Base-by-base conservation (phyloP, 2,797 vertebrate species). In the Acomys russatus region DNA sequence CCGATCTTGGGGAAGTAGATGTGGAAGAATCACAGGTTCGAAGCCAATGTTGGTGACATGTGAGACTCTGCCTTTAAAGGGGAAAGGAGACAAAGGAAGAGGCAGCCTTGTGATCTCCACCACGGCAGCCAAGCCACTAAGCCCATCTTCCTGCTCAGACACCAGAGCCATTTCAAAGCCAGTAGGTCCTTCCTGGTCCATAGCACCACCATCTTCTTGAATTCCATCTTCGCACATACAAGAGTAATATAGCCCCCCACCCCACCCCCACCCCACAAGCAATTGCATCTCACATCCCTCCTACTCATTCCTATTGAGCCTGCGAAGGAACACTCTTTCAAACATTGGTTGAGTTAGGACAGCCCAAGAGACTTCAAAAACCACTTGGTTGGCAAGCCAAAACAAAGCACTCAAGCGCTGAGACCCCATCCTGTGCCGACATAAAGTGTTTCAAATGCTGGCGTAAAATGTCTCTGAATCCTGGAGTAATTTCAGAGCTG, bases 361-460 rank as follows among this genome's bases (percentile, higher is more conserved):
- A 90, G n/a, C 20, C 63, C 74, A 95, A 66, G 11, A 8, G 10
- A 95, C 94, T 73, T 49, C 54, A 71, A 95, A 96, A 95, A 23
- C 56, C 56, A 54, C 85, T 87, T 76, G 51, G 56, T 17, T 85
- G 64, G 35, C 38, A 92, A 88, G 95, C 87, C 85, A 76, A 88
- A 90, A 90, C 70, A 74, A 96, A 93, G 54, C 68, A 76, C 79
- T 33, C 93, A 90, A 97, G 68, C 86, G 11, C 20, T 11, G 33
- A 95, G 90, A 88, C 22, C 22, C 35, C 9, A 49, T 4, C 59
- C 30, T 11, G 7, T 44, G 18, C 61, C 76, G 9, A 5, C 38
- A 20, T 14, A 63, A 49, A 90, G 70, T 87, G 28, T 79, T 77
- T 92, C 77, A 51, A 51, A 23, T 20, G 63, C 83, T n/a, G 30